Evolutionary conservation across 2,797 vertebrate genomes (phyloP), one percentile per base, ranked within the genome.

Genomic region (Chaunax sp.): DNA sequence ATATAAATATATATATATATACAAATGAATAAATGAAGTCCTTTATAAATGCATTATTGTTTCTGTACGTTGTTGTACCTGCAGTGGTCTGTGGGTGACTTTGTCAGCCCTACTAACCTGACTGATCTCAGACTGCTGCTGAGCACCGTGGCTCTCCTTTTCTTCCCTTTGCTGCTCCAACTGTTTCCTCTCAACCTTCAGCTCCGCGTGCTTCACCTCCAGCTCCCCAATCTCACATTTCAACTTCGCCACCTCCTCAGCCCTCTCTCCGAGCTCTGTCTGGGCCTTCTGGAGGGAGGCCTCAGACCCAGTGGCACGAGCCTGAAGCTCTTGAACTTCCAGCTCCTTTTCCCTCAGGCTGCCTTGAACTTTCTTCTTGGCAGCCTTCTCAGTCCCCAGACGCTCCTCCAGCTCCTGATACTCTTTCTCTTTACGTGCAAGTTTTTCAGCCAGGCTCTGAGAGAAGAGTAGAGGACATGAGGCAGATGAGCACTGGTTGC

Each of bases 171-270:
- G 97, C 58, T 98, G 98, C 37, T 97, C 96, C 4, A 97, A 81
- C 89, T 98, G 98, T 78, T 99, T 99, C 80, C 94, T 94, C 70
- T 98, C 97, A 0, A 94, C 95, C 81, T 96, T 98, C 51, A 99
- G 87, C 80, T 97, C 96, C 23, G 97, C 95, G 19, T 96, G 93
- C 76, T 94, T 96, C 30, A 92, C 87, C 89, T 98, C 97, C 49
- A 96, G 87, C 78, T 98, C 96, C 0, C 88, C 82, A 9, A 98
- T 80, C 78, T 99, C 97, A 47, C 86, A 94, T 90, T 94, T 96
- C 60, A 99, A 89, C 79, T 93, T 96, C 16, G 90, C 84, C 56
- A 84, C 87, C 51, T 95, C 93, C 78, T 96, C 95, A 1, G 72
- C 91, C 45, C 92, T 95, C 85, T 98, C 96, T 19, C 81, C 62